Conservation (phyloP, 2,797 vertebrate genomes). For the Taenioides sp. region DNA sequence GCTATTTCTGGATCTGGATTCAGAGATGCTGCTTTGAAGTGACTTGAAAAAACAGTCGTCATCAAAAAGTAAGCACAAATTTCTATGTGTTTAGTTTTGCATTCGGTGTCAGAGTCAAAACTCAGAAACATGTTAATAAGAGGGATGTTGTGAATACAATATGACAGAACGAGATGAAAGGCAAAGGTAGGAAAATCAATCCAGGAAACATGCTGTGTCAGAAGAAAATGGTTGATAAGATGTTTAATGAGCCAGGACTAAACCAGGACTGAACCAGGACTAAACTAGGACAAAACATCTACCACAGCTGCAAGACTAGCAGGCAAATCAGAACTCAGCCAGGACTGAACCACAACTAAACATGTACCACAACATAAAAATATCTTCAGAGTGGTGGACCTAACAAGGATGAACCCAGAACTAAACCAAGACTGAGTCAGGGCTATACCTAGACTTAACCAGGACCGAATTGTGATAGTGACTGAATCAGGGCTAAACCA, state of each 20-base stretch:
- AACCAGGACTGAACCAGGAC: not conserved
- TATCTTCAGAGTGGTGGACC: too few species aligned
- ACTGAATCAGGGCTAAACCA: not conserved
- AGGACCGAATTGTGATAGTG: not conserved
- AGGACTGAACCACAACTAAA: not conserved
- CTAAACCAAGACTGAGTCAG: not conserved
- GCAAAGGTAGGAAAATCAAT: not conserved
- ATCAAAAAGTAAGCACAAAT: not conserved
- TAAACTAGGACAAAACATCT: too few species aligned
- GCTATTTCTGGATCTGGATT: not conserved
- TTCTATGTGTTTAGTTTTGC: not conserved
- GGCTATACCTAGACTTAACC: not conserved
- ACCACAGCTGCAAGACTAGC: too few species aligned
- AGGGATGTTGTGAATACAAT: not conserved
- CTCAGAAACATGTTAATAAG: slow-evolving; percentile 1
- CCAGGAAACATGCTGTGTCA: not conserved
- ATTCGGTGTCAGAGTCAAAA: slow-evolving; percentile 5
- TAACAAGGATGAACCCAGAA: too few species aligned
- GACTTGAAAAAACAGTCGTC: not conserved
- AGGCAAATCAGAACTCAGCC: too few species aligned
- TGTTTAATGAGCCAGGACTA: not conserved
- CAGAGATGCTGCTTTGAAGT: slow-evolving; percentile 23
- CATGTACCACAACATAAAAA: too few species aligned
- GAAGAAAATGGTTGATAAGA: not conserved
- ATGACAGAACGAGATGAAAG: not conserved